Conservation (phyloP, 2,113 vertebrate genomes). For the Puntigrus tetrazona region DNA sequence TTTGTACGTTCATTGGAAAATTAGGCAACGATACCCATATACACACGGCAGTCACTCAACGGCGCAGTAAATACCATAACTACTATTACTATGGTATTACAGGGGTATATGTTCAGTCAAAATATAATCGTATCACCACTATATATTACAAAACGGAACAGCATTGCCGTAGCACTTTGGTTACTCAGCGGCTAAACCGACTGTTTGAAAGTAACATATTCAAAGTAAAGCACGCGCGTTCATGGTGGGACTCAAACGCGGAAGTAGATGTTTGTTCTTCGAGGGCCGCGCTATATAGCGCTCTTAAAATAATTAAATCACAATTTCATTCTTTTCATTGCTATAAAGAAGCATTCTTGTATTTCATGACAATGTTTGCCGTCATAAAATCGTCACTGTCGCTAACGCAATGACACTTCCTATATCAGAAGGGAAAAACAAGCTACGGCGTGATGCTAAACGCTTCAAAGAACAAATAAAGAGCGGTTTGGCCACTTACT, state of each 20-base stretch:
- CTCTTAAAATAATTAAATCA: not conserved
- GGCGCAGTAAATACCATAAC: not conserved
- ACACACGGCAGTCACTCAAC: not conserved
- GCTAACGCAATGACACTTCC: constrained; percentile 9
- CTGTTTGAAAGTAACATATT: not conserved
- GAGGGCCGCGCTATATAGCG: not conserved
- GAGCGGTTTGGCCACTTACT: constrained; percentile 55
- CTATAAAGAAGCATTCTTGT: not conserved
- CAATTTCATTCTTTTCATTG: not conserved
- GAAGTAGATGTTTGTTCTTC: constrained; percentile 60
- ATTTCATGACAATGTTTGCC: not conserved
- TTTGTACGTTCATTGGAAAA: not conserved
- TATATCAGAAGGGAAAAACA: not conserved
- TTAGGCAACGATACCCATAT: not conserved
- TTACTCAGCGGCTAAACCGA: not conserved
- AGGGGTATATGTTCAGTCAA: not conserved
- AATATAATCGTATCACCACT: not conserved
- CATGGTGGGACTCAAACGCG: constrained; percentile 56
- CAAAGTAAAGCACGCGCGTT: constrained; percentile 19
- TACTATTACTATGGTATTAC: not conserved
- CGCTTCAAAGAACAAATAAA: constrained; percentile 16
- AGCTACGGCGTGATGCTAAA: constrained; percentile 5
- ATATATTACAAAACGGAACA: not conserved
- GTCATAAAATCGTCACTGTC: not conserved
- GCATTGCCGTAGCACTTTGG: not conserved